Evolutionary conservation across 2,888 invertebrate species (phyloP).

Genomic region (Trissoscelio sp.): DNA sequence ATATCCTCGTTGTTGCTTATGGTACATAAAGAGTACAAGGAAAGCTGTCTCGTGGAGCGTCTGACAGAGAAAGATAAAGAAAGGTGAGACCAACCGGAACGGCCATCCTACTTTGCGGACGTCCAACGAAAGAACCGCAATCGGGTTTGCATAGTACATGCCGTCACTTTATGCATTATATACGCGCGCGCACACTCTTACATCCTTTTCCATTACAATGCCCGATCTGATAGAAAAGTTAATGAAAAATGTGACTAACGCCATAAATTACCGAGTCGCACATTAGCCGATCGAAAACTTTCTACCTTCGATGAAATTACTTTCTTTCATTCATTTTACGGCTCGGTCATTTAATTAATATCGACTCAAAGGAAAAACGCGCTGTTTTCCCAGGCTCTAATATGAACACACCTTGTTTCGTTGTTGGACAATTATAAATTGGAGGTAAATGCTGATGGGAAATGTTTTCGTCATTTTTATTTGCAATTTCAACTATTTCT

Average conservation of each 20-base stretch:
- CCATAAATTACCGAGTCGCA: slow-evolving; percentile 38
- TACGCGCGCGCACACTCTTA: slow-evolving; percentile 14
- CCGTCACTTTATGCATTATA: slow-evolving; percentile 39
- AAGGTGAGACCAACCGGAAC: slow-evolving; percentile 61
- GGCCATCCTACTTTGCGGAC: slow-evolving; percentile 55
- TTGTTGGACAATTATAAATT: slow-evolving; percentile 12
- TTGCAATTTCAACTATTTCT: too few species aligned
- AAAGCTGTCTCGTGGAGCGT: slow-evolving; percentile 42
- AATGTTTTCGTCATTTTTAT: too few species aligned
- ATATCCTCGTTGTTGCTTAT: slow-evolving; percentile 41
- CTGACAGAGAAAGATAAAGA: slow-evolving; percentile 58
- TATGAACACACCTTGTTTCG: background rate
- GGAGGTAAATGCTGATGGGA: too few species aligned
- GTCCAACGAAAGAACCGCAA: slow-evolving; percentile 49
- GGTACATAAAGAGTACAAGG: slow-evolving; percentile 51
- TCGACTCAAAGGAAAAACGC: background rate
- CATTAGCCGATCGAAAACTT: slow-evolving; percentile 41
- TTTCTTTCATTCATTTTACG: slow-evolving; percentile 35
- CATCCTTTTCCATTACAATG: slow-evolving; percentile 37
- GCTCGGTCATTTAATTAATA: slow-evolving; percentile 35
- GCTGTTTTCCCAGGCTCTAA: slow-evolving; percentile 19
- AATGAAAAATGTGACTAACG: slow-evolving; percentile 37
- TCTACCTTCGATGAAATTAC: slow-evolving; percentile 47
- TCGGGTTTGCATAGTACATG: slow-evolving; percentile 49
- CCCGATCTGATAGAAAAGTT: slow-evolving; percentile 47